Evolutionary conservation across 2,113 vertebrate species (phyloP), one percentile per base, ranked within the genome.

Genomic region (Aplodontia rufa): DNA sequence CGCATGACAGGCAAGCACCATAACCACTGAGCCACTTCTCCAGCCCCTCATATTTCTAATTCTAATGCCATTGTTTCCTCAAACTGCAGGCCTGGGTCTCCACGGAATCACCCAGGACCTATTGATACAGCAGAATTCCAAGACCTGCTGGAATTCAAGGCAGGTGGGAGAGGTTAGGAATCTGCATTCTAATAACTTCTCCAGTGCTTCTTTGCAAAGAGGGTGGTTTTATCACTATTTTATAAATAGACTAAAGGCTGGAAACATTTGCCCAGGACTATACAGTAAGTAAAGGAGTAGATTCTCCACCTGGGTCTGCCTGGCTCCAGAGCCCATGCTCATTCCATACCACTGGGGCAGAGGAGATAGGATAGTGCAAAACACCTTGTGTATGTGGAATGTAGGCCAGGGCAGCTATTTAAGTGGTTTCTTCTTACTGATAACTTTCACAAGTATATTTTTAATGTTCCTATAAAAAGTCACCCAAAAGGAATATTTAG

Each of bases 211-310:
- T 90, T 87, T 90, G 42, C 66, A 85, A 37, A 89, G 24, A 84
- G 7, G 5, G 14, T 80, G 45, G 12, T 90, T 92, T 97, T 86
- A 69, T 82, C 32, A 53, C 40, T 79, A 53, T 53, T 93, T 80
- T 74, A 78, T 91, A 85, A 96, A 79, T 93, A 92, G 60, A 87
- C n/a, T 55, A 11, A 71, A 95, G 49, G 51, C 64, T 60, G 60
- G 51, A 87, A 42, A 80, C 58, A 80, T 82, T 75, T 90, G 42
- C 49, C 37, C 58, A 78, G 32, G 66, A 76, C 69, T 47, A 14
- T 32, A 92, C 28, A 83, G 12, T 89, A 58, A 62, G 26, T 58
- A 58, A 82, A 62, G 45, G 12, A 42, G 5, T 51, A 74, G 28
- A 20, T 19, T 42, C 87, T 85, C 37, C 45, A 42, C 68, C 51